Percentiles rank a stretch among this genome's conserved stretches.
Evolutionary conservation across 2,797 vertebrate species (phyloP).

Genomic region (Myiothlypis chrysogaster): DNA sequence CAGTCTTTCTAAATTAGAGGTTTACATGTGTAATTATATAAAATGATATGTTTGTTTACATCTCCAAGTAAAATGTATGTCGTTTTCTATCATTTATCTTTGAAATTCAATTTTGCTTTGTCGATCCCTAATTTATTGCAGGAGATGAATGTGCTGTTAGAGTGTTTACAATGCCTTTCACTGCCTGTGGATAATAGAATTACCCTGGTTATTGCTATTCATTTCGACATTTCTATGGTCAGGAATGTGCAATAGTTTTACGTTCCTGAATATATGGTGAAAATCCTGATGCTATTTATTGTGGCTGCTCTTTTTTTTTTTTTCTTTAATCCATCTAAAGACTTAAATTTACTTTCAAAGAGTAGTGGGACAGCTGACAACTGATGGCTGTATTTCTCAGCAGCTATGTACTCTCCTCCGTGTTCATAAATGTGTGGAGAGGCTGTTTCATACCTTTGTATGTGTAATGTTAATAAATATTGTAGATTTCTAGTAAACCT

Average conservation of each 20-base stretch:
- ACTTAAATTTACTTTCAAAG: conserved; percentile 10
- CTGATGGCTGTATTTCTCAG: neutral
- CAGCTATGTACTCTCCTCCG: neutral
- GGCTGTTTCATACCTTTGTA: neutral
- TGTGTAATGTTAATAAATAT: neutral
- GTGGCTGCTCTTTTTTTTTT: neutral
- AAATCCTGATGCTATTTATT: neutral
- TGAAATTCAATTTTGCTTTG: conserved; percentile 66
- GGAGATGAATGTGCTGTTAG: conserved; percentile 51
- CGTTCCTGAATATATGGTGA: neutral
- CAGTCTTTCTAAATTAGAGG: conserved; percentile 61
- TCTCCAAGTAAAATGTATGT: conserved; percentile 55
- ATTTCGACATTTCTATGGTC: conserved; percentile 18
- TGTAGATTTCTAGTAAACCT: neutral
- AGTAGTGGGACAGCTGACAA: neutral
- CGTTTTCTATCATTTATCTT: conserved; percentile 65
- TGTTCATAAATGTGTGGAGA: neutral
- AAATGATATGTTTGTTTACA: conserved; percentile 75
- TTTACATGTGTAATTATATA: conserved; percentile 69
- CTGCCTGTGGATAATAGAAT: conserved; percentile 63
- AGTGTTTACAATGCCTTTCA: conserved; percentile 46
- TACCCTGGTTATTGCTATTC: conserved; percentile 53
- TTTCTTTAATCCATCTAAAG: neutral
- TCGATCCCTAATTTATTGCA: conserved; percentile 55
- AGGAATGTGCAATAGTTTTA: neutral